Conservation (phyloP, 2,797 vertebrate species). For the Sebastes minor region DNA sequence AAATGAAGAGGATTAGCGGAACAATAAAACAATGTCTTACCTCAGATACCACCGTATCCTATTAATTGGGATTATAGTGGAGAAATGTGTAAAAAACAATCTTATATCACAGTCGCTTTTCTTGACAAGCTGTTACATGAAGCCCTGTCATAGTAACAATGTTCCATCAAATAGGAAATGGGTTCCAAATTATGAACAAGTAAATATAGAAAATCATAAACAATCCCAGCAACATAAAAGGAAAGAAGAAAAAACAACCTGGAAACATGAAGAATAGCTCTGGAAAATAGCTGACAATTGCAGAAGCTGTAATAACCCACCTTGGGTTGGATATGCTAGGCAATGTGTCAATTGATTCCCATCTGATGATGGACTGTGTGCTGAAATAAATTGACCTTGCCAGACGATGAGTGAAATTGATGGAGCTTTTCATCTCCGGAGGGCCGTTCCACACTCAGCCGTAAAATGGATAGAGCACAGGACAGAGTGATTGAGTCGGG, state of each 20-base stretch:
- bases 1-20: constrained; percentile 77
- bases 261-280: constrained; percentile 58
- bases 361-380: constrained; percentile 82
- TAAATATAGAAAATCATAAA: constrained; percentile 51
- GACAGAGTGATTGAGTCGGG: constrained; percentile 67
- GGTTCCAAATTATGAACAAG: constrained; percentile 29
- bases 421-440: constrained; percentile 82
- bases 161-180: constrained; percentile 32
- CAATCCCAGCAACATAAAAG: background rate
- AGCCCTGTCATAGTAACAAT: constrained; percentile 43
- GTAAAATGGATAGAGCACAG: constrained; percentile 74
- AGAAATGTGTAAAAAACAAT: constrained; percentile 53
- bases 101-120: constrained; percentile 40
- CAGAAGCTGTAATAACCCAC: constrained; percentile 72
- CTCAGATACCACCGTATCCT: constrained; percentile 73
- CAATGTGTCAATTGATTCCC: constrained; percentile 82
- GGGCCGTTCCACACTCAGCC: constrained; percentile 72
- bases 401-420: constrained; percentile 83
- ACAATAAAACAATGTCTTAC: constrained; percentile 78
- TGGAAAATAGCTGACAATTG: constrained; percentile 68
- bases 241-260: background rate
- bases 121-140: constrained; percentile 41
- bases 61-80: constrained; percentile 74
- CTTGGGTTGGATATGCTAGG: constrained; percentile 74
- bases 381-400: constrained; percentile 84